phyloP scores from a whole-genome alignment of 1,140 invertebrate genomes.

The Bicyclus anynana region DNA sequence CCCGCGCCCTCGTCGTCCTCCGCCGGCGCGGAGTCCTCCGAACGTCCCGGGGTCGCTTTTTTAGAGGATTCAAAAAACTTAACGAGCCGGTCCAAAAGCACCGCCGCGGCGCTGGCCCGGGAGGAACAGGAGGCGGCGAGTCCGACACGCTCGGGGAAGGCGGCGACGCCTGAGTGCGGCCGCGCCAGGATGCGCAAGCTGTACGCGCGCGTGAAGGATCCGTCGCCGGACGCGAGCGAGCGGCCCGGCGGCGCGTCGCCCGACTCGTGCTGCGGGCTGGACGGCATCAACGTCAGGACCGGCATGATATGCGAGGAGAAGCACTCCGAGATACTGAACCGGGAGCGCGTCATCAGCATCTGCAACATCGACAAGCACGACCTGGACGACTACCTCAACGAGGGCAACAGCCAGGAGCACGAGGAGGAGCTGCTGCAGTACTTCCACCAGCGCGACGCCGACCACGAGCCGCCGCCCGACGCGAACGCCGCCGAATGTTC shows the following conservation, averaged over 20 bases:
- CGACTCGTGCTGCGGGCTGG: conserved; percentile 66
- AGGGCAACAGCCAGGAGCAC: conserved; percentile 88
- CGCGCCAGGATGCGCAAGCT: conserved; percentile 39
- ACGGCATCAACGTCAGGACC: conserved; percentile 65
- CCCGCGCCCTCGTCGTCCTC: conserved; percentile 31
- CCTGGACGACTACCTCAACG: conserved; percentile 86
- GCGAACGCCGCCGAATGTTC: conserved; percentile 25
- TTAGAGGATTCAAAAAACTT: conserved; percentile 76
- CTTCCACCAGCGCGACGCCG: conserved; percentile 80
- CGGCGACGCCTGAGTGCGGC: conserved; percentile 55
- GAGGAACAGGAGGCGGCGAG: conserved; percentile 71
- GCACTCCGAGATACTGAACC: conserved; percentile 72
- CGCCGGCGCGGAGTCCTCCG: conserved; percentile 30
- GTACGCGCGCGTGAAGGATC: conserved; percentile 34
- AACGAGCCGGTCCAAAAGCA: conserved; percentile 71
- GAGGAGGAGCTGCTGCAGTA: conserved; percentile 89
- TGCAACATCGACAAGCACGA: conserved; percentile 87
- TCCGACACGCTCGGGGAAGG: conserved; percentile 63
- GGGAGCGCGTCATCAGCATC: conserved; percentile 82
- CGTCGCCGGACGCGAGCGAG: conserved; percentile 39
- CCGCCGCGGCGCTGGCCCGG: conserved; percentile 73
- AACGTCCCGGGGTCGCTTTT: conserved; percentile 65
- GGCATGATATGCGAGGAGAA: conserved; percentile 72
- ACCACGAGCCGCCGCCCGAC: conserved; percentile 29
- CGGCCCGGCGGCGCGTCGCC: conserved; percentile 39